Evolutionary conservation across 2,888 invertebrate genomes (phyloP).

Genomic region (Scaptomyza cyrtandrae): DNA sequence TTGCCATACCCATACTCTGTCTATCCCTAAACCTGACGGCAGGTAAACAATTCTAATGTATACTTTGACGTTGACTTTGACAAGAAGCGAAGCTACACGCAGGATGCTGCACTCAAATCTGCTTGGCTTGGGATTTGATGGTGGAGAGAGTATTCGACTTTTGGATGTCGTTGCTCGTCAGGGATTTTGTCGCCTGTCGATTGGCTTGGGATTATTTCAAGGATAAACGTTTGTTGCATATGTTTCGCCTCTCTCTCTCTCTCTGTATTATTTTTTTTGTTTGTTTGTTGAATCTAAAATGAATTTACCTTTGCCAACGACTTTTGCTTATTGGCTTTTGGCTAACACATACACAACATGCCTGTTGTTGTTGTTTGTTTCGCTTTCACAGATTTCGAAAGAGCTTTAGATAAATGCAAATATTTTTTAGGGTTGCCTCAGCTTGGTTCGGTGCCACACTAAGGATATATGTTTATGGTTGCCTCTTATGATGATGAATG

Average conservation of each 20-base stretch:
- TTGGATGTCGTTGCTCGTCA: slow-evolving; percentile 32
- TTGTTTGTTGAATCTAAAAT: slow-evolving; percentile 67
- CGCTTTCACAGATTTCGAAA: slow-evolving; percentile 62
- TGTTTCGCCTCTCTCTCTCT: slow-evolving; percentile 52
- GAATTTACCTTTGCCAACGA: slow-evolving; percentile 72
- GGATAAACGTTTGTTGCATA: slow-evolving; percentile 68
- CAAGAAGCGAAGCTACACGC: slow-evolving; percentile 33
- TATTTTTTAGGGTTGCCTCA: slow-evolving; percentile 44
- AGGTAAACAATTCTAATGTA: slow-evolving; percentile 77
- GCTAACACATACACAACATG: slow-evolving; percentile 24
- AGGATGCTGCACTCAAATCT: slow-evolving; percentile 28
- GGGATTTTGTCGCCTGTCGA: slow-evolving; percentile 20
- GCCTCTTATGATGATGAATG: slow-evolving; percentile 73
- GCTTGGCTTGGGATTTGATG: neutral
- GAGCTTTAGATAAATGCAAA: slow-evolving; percentile 76
- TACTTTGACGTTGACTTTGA: slow-evolving; percentile 51
- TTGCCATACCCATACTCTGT: slow-evolving; percentile 28
- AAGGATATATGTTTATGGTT: slow-evolving; percentile 22
- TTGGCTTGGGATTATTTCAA: slow-evolving; percentile 43
- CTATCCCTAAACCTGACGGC: slow-evolving; percentile 1
- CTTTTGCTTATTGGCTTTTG: slow-evolving; percentile 73
- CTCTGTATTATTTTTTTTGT: slow-evolving; percentile 48
- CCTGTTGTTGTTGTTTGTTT: slow-evolving; percentile 41
- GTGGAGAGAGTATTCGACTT: slow-evolving; percentile 21
- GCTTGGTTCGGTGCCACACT: neutral